Percentiles rank a stretch among this genome's conserved stretches.
Conservation (phyloP, 2,113 vertebrate species). For the Uropsilus gracilis region DNA sequence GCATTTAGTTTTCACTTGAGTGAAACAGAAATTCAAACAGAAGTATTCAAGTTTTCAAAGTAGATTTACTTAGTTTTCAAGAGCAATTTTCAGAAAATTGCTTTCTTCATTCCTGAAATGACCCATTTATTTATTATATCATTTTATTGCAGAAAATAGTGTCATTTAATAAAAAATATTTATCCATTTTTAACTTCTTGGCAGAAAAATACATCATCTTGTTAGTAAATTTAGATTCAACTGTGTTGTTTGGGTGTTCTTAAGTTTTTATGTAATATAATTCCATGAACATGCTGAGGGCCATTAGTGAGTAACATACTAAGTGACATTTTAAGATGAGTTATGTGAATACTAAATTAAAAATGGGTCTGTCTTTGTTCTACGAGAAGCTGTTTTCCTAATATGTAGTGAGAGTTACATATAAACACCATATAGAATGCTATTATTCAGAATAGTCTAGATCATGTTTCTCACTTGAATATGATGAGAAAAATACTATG, state of each 20-base stretch:
- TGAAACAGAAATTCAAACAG: no score
- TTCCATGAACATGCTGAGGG: neutral
- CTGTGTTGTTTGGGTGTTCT: neutral
- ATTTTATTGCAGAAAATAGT: neutral
- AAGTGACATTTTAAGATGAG: neutral
- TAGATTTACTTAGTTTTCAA: neutral
- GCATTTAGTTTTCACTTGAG: neutral
- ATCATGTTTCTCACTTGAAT: neutral
- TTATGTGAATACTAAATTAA: neutral
- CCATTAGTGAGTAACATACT: neutral
- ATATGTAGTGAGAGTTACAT: neutral
- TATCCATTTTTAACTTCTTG: neutral
- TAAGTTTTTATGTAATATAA: constrained; percentile 6
- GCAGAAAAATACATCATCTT: neutral
- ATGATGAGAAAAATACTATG: neutral
- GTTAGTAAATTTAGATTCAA: neutral
- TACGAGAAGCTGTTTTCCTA: neutral
- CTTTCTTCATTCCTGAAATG: neutral
- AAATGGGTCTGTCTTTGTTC: neutral
- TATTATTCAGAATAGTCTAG: neutral
- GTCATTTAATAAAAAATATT: neutral
- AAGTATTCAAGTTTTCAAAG: neutral
- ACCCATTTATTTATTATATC: neutral
- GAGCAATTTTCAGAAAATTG: neutral
- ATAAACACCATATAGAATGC: neutral